Base-by-base conservation (phyloP, 1,140 invertebrate genomes). In the Chymomyza costata region DNA sequence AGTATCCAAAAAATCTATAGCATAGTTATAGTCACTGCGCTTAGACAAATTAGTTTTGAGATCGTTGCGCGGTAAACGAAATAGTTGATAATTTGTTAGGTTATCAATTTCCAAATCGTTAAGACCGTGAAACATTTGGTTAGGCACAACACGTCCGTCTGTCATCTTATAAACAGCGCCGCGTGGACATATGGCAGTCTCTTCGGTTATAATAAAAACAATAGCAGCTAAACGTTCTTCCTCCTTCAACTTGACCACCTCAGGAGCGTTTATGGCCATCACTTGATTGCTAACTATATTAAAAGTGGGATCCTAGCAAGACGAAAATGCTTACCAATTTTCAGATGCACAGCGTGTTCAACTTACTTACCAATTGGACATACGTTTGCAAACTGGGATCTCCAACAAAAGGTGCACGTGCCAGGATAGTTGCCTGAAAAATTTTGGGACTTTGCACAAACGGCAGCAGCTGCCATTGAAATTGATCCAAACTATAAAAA, bases 1-100 rank as follows among this genome's bases (percentile, higher is more conserved):
- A 1, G 91, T 89, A 70, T 94, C 93, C 21, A 94, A 82, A 76
- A 94, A 94, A 83, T 94, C 93, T 45, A 92, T 86, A 3, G 92
- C 89, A 58, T 92, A 93, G 85, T 93, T 93, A 56, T 94, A 94
- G 84, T 94, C 92, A 32, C 87, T 86, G 50, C 91, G 87, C 1
- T 89, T 91, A 0, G 91, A 84, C 25, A 92, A 86, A 86, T 94
- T 94, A 0, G 89, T 88, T 49, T 93, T 93, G 87, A 91, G 92
- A 58, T 91, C 91, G 43, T 90, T 87, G 11, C 89, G 87, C 0
- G 93, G 90, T 3, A 82, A 65, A 61, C 93, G 87, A 44, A 89
- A 90, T 46, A 94, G 92, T 34, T 91, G 85, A 81, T 92, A 94
- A 1, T 89, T 92, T 17, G 89, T 90, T 0, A 92, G 71, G 57